Evolutionary conservation across 2,113 vertebrate species (phyloP), one percentile per base, ranked within the genome.

Genomic region (Sula dactylatra): DNA sequence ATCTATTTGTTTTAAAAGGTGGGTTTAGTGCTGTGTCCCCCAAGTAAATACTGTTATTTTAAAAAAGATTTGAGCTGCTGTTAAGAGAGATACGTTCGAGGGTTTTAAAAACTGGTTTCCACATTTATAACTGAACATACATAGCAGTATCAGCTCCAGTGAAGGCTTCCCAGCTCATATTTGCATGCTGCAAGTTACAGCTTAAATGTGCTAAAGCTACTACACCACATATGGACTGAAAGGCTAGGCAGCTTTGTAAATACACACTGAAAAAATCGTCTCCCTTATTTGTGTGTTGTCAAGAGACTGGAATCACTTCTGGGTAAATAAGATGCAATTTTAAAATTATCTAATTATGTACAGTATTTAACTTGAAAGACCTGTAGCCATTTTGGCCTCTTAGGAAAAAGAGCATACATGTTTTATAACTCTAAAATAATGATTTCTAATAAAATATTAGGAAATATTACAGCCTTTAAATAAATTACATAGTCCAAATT

Each of bases 261-360:
- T 34, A 94, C 73, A 89, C 45, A 62, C 14, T 76, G 58, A 62
- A 96, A 95, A 95, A 94, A 71, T 29, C n/a, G 88, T 86, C 91
- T 73, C 54, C 59, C 86, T 94, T 95, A 96, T 97, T 96, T 95
- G 62, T 93, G n/a, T 93, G 91, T 74, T 97, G 74, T 87, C 95
- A 94, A 70, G 95, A 97, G 95, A 95, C 91, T 95, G 50, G 62
- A 90, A 93, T 70, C 66, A 94, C 78, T 96, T 93, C 93, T 97
- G 89, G 89, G 86, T 91, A 96, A 95, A 95, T 89, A 95, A 96
- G 62, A 96, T 97, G 88, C 81, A 96, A 96, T 96, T 97, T 95
- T 91, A 34, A 97, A 94, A 87, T 66, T 88, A 66, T 76, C 82
- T 95, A 89, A 95, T 92, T 95, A 94, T 36, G 73, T 93, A 90